A percentile compares a stretch with the other conserved stretches of the same genome.
These are phyloP conservation scores for Holothuria glaberrima DNA, from an alignment of 35 echinoderm and acorn worm genomes.

Conservation along the genomic window DNA sequence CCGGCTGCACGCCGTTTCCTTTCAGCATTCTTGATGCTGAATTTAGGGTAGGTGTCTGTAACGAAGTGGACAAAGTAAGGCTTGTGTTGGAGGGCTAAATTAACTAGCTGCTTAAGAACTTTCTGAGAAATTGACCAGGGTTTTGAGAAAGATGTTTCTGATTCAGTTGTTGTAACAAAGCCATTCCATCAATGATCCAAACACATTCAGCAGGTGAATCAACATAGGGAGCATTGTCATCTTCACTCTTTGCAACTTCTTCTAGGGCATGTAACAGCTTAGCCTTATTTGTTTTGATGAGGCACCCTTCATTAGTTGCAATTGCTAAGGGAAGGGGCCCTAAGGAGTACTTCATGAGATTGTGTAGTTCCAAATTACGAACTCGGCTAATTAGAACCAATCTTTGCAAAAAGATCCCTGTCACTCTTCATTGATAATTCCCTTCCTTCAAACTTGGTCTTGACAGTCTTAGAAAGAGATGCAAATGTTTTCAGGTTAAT, in stretches of 20 bases:
- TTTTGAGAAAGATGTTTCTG: constrained; percentile 41
- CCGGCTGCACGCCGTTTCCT: constrained; percentile 61
- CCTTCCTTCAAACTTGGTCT: constrained; percentile 14
- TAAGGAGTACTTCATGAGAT: background rate
- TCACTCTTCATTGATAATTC: constrained; percentile 31
- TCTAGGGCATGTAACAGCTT: constrained; percentile 24
- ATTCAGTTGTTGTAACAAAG: constrained; percentile 53
- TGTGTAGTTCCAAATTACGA: constrained; percentile 5
- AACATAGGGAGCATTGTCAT: constrained; percentile 4
- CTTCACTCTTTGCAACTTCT: background rate
- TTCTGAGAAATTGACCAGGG: constrained; percentile 24
- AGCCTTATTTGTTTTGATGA: constrained; percentile 63
- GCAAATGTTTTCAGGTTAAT: constrained; percentile 68
- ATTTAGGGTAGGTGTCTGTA: constrained; percentile 69
- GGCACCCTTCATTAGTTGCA: background rate
- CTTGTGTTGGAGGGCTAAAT: background rate
- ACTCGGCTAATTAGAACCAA: constrained; percentile 17
- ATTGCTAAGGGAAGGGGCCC: constrained; percentile 13
- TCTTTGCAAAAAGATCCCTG: constrained; percentile 25
- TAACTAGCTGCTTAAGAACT: constrained; percentile 35
- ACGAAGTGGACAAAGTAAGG: constrained; percentile 67
- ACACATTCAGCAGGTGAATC: constrained; percentile 37
- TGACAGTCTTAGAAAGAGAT: background rate
- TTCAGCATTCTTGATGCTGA: constrained; percentile 80
- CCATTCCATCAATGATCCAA: constrained; percentile 74